Percentiles rank a stretch among this genome's conserved stretches.
These are phyloP conservation scores for Automeris io DNA, from an alignment of 2,888 invertebrate species.

Conservation along the genomic window DNA sequence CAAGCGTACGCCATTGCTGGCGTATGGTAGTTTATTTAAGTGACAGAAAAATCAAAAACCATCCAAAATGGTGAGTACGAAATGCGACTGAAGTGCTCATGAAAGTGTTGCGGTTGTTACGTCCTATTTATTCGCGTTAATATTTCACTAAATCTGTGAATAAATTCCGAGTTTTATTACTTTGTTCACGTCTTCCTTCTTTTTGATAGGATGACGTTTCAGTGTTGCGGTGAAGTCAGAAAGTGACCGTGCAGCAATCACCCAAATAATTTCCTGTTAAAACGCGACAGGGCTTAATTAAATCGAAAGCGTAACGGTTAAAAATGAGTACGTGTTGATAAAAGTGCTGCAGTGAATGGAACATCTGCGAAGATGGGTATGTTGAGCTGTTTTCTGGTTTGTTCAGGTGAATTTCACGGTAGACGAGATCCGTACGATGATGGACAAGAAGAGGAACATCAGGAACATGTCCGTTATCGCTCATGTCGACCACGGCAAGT, in stretches of 20 bases:
- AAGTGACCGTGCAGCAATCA: conserved; percentile 28
- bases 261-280: neutral
- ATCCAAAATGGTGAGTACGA: conserved; percentile 87
- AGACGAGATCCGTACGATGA: conserved; percentile 99
- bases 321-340: conserved; percentile 49
- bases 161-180: conserved; percentile 27
- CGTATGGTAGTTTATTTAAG: conserved; percentile 86
- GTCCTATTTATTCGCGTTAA: conserved; percentile 33
- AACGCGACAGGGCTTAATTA: neutral
- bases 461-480: conserved; percentile 99
- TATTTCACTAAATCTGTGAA: conserved; percentile 48
- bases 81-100: conserved; percentile 39
- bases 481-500: conserved; percentile 99
- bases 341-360: conserved; percentile 17
- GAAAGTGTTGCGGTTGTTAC: conserved; percentile 40
- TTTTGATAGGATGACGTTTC: conserved; percentile 69
- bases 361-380: conserved; percentile 51
- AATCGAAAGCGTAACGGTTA: conserved; percentile 6
- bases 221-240: conserved; percentile 40
- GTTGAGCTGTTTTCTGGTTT: conserved; percentile 56
- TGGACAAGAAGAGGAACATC: conserved; percentile 99
- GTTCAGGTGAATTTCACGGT: conserved; percentile 99
- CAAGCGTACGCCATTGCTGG: conserved; percentile 92
- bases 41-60: conserved; percentile 86
- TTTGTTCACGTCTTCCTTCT: conserved; percentile 43